Evolutionary conservation across 2,888 invertebrate species (phyloP).

Genomic region (Drosophila villosipedis): DNA sequence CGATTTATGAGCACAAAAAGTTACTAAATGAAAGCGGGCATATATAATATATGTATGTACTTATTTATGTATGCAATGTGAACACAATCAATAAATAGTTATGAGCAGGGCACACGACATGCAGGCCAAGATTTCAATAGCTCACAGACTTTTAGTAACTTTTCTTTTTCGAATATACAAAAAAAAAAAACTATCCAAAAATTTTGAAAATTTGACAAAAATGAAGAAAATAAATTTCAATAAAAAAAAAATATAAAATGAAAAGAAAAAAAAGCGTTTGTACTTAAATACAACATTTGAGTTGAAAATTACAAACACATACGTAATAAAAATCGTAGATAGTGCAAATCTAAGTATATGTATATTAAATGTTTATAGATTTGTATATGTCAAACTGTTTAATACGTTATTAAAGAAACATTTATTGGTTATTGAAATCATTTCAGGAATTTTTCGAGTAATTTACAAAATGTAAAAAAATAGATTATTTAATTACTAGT

Average conservation of each 20-base stretch:
- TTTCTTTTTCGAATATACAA: conserved; percentile 45
- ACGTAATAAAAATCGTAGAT: conserved; percentile 56
- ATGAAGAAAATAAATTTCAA: not conserved
- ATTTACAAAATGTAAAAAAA: conserved; percentile 67
- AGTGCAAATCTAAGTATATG: conserved; percentile 61
- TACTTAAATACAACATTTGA: conserved; percentile 23
- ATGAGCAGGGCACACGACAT: conserved; percentile 66
- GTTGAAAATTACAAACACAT: conserved; percentile 66
- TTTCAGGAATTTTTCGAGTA: conserved; percentile 48
- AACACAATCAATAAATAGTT: conserved; percentile 39
- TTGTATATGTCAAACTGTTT: conserved; percentile 55
- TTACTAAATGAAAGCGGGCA: conserved; percentile 73
- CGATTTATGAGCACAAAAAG: conserved; percentile 69
- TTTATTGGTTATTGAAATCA: conserved; percentile 74
- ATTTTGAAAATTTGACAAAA: conserved; percentile 3
- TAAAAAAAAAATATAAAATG: conserved; percentile 13
- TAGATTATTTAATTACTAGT: conserved; percentile 58
- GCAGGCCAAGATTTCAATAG: conserved; percentile 51
- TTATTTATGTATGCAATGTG: conserved; percentile 37
- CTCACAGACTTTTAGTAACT: conserved; percentile 73
- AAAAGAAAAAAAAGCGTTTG: conserved; percentile 17
- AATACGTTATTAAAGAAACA: conserved; percentile 72
- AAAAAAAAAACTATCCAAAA: conserved; percentile 32
- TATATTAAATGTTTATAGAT: conserved; percentile 41
- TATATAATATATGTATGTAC: conserved; percentile 31